Evolutionary conservation across 2,888 invertebrate genomes (phyloP), one percentile per base, ranked within the genome.

Genomic region (Tenthredo livida): DNA sequence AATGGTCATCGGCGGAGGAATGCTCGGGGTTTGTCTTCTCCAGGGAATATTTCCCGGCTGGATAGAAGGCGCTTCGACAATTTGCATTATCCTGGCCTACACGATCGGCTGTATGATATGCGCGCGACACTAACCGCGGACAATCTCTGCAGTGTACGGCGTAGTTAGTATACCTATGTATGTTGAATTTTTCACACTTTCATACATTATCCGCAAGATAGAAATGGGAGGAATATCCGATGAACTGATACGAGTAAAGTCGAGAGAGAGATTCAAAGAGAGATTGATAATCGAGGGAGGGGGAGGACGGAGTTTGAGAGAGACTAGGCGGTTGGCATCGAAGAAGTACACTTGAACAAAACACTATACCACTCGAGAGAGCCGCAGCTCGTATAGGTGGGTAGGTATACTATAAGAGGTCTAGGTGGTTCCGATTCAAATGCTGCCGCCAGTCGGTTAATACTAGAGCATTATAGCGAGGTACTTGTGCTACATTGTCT

Each of bases 401-500:
- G 2, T n/a, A n/a, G 17, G n/a, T 54, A 54, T 25, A 25, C n/a
- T 15, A 50, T 50, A n/a, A 54, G 7, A 54, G n/a, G 7, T 54
- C 47, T 47, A 0, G 47, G 15, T 47, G 47, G 47, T 47, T 47
- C n/a, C n/a, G 54, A 54, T 54, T 54, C 54, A 54, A 54, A n/a
- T 54, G n/a, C n/a, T 37, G 50, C 72, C 77, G 77, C 29, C 17
- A 54, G 77, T 77, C 77, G 75, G 75, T 50, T 50, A 21, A 54
- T 54, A n/a, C 61, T 61, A 25, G 61, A 25, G 21, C 21, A 12
- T 61, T 61, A 54, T n/a, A 54, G n/a, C 61, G 61, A 61, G 25
- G 40, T 21, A 80, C 80, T 80, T 33, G 61, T 67, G 50, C 58
- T 61, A 40, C 78, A 54, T 25, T 80, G 61, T 83, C 67, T 67